Conservation (phyloP, 2,797 vertebrate species). For the Columba guinea region DNA sequence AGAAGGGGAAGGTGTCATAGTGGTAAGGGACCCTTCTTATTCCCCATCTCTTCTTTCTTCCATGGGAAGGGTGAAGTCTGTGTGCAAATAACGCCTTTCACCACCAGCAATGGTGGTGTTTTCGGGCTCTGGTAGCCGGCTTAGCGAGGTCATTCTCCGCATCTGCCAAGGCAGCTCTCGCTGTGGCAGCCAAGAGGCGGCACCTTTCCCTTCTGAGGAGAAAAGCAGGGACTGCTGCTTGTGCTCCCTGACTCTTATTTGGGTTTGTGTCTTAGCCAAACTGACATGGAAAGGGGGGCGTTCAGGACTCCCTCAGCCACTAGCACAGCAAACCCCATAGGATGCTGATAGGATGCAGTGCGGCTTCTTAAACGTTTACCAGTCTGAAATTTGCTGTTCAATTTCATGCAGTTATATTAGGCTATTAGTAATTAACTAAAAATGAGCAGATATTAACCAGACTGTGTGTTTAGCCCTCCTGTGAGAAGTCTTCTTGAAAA, state of each 20-base stretch:
- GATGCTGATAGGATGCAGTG: background rate
- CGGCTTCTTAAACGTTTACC: background rate
- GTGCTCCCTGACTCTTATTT: background rate
- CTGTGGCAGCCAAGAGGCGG: background rate
- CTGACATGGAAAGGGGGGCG: background rate
- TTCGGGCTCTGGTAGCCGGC: background rate
- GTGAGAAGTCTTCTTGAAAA: background rate
- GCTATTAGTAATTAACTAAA: background rate
- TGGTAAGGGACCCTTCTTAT: background rate
- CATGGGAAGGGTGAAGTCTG: background rate
- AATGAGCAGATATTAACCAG: background rate
- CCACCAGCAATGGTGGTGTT: background rate
- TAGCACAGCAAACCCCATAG: background rate
- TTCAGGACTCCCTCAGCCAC: background rate
- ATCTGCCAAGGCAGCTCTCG: background rate
- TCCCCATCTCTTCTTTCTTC: background rate
- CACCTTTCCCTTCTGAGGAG: background rate
- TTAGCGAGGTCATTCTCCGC: background rate
- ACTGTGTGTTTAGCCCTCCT: background rate
- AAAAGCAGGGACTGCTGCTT: background rate
- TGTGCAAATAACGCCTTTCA: background rate
- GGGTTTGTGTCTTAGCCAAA: background rate
- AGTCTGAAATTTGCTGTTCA: background rate
- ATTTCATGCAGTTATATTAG: background rate
- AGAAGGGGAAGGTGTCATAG: background rate